These are phyloP conservation scores for Callorhinus ursinus DNA, from an alignment of 2,113 vertebrate genomes.

Conservation along the genomic window DNA sequence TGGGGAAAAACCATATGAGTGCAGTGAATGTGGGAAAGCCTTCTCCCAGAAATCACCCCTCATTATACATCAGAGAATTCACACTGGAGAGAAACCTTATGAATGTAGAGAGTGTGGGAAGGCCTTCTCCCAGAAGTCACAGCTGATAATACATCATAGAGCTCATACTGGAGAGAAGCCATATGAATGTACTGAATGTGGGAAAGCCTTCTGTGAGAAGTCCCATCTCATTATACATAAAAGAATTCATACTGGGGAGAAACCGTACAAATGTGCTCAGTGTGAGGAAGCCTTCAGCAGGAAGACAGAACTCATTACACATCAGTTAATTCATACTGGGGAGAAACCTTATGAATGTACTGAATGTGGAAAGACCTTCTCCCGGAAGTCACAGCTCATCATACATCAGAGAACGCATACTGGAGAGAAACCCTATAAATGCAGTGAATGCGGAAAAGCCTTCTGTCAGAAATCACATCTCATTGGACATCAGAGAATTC, in stretches of 20 bases:
- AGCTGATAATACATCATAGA: constrained; percentile 89
- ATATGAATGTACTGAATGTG: constrained; percentile 77
- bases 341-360: constrained; percentile 86
- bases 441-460: constrained; percentile 73
- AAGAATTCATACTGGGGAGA: constrained; percentile 73
- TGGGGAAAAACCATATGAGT: constrained; percentile 83
- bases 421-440: constrained; percentile 84
- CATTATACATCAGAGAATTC: constrained; percentile 89
- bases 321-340: constrained; percentile 85
- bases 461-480: constrained; percentile 72
- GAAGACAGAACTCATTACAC: constrained; percentile 82
- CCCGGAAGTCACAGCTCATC: constrained; percentile 83
- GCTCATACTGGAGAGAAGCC: constrained; percentile 80
- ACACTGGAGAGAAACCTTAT: constrained; percentile 86
- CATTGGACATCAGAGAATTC: constrained; percentile 68
- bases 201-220: constrained; percentile 86
- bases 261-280: constrained; percentile 69
- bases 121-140: constrained; percentile 88
- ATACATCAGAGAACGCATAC: constrained; percentile 75
- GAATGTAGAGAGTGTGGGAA: constrained; percentile 88
- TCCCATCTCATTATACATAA: constrained; percentile 84
- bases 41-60: constrained; percentile 91
- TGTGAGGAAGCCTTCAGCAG: constrained; percentile 80
- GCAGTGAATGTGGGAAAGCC: constrained; percentile 89
- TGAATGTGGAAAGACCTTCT: constrained; percentile 85